Percentiles rank a stretch among this genome's conserved stretches.
Conservation (phyloP, 2,113 vertebrate genomes). For the Rattus rattus region DNA sequence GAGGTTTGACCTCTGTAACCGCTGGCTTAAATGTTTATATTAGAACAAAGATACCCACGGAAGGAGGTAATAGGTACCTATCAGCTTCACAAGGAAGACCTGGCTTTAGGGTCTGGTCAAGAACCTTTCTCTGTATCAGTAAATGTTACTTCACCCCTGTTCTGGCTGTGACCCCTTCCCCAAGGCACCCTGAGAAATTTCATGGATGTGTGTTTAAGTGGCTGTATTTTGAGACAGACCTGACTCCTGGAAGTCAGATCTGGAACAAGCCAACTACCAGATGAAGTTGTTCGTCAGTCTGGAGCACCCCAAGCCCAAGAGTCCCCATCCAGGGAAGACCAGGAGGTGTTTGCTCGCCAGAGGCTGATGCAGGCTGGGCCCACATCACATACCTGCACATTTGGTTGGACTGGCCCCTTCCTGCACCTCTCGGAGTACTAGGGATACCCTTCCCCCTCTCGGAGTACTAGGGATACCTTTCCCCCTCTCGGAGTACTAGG, state of each 20-base stretch:
- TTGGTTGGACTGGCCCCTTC: background rate
- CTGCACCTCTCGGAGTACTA: too few relatives aligned
- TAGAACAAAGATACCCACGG: constrained; percentile 16
- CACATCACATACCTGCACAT: background rate
- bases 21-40: background rate
- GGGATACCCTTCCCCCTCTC: too few relatives aligned
- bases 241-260: constrained; percentile 9
- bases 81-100: background rate
- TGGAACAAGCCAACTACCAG: background rate
- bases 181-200: constrained; percentile 12
- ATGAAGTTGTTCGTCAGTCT: background rate
- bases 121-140: background rate
- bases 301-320: background rate
- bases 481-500: too few relatives aligned
- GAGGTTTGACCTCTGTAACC: background rate
- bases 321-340: background rate
- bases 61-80: background rate
- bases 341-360: background rate
- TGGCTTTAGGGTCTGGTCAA: background rate
- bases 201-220: background rate
- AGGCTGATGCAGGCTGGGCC: background rate
- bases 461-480: too few relatives aligned
- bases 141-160: background rate
- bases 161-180: constrained; percentile 31
- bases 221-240: background rate